phyloP scores from a whole-genome alignment of 2,797 vertebrate genomes.

The Chloroceryle inda region DNA sequence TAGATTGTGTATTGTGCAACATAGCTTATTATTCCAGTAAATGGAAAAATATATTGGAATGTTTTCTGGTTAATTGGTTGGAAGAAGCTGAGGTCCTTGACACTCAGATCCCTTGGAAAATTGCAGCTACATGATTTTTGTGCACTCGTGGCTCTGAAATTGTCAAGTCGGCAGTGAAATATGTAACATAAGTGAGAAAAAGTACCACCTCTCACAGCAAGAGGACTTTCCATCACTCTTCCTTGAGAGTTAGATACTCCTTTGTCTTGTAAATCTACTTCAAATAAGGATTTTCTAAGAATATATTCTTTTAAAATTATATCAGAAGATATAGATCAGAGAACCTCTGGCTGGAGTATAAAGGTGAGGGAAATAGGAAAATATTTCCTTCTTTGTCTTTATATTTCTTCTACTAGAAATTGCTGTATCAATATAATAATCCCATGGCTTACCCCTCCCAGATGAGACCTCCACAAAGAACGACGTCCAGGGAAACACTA shows the following conservation, averaged over 20 bases:
- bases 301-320: background rate
- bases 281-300: background rate
- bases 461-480: background rate
- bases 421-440: background rate
- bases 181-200: background rate
- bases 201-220: conserved; percentile 41
- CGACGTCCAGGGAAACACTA: background rate
- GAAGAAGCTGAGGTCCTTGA: conserved; percentile 36
- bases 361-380: background rate
- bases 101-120: conserved; percentile 55
- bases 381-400: background rate
- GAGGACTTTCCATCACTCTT: conserved; percentile 55
- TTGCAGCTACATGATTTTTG: conserved; percentile 53
- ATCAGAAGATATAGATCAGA: background rate
- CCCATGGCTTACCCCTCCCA: background rate
- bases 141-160: conserved; percentile 46
- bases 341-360: background rate
- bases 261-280: background rate
- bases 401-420: background rate
- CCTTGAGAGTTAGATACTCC: conserved; percentile 1
- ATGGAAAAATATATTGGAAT: conserved; percentile 27
- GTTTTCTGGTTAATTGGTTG: conserved; percentile 60
- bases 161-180: conserved; percentile 43
- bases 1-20: background rate
- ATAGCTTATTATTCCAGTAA: background rate